Conservation (phyloP, 2,113 vertebrate species). For the Ochotona curzoniae region DNA sequence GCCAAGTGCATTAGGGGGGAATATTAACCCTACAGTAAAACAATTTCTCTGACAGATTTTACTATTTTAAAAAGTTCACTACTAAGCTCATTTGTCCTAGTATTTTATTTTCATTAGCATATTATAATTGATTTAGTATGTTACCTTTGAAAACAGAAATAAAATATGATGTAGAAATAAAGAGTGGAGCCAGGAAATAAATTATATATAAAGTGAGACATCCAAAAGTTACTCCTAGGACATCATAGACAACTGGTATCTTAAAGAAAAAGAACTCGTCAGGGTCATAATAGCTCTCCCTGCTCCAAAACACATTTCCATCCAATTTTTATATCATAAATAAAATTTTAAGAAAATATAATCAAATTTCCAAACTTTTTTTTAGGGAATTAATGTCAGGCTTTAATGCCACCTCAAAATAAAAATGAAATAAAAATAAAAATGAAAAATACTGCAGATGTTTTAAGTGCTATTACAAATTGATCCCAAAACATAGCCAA, state of each 20-base stretch:
- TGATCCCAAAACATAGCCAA: conserved; percentile 31
- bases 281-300: background rate
- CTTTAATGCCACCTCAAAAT: background rate
- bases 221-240: background rate
- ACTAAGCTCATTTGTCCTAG: background rate
- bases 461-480: background rate
- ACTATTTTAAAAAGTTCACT: background rate
- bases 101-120: background rate
- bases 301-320: background rate
- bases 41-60: background rate
- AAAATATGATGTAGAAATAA: conserved; percentile 7
- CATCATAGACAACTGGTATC: background rate
- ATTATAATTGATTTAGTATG: conserved; percentile 46
- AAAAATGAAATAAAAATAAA: background rate
- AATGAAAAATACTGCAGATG: background rate
- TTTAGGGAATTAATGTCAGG: background rate
- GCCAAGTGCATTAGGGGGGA: background rate
- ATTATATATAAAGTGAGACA: background rate
- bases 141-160: conserved; percentile 14
- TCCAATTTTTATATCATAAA: background rate
- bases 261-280: background rate
- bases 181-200: background rate
- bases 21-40: background rate
- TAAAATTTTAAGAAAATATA: background rate
- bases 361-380: background rate